Base-by-base conservation (phyloP, 2,797 vertebrate genomes). In the Paedocypris micromegethes region DNA sequence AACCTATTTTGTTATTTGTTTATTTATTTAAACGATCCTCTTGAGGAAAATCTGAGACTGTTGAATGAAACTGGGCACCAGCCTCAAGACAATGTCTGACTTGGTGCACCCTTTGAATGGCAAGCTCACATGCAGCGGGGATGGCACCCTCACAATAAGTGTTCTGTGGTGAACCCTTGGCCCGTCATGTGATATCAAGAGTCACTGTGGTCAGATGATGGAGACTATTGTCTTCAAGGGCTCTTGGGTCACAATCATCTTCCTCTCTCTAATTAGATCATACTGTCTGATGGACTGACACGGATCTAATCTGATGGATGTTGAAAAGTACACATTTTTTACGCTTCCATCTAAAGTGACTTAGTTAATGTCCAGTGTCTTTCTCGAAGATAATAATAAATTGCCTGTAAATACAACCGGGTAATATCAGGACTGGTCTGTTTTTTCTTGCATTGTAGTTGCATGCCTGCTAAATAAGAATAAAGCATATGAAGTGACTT, bases 61-160 rank as follows among this genome's bases (percentile, higher is more conserved):
- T 57, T 9, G 5, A 70, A 63, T 81, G 77, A 83, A 83, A 85
- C 82, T 81, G 79, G 81, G 85, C 84, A 86, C 78, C 73, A 81
- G 85, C 83, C 79, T 68, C 44, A 64, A 72, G 56, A 65, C 64
- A 66, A 62, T 58, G 62, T 60, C 56, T 47, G 50, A 62, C 60
- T 73, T 77, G 66, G 60, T 59, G 48, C 60, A 23, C 54, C 72
- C 51, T 58, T 72, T 70, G 64, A 59, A 60, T 64, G 64, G 59
- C 53, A 67, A 47, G 51, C 41, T 54, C 60, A 60, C 57, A 46
- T 44, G 73, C 73, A 77, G 75, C 75, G 75, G 75, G 64, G 67
- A 71, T 70, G 61, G 70, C 44, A 52, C 59, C 64, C 53, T 77
- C 54, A 79, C 78, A 79, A 79, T 77, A 68, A 73, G 65, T 52